phyloP scores from a whole-genome alignment of 2,888 invertebrate genomes.

The Xestoiulus laeticollis region DNA sequence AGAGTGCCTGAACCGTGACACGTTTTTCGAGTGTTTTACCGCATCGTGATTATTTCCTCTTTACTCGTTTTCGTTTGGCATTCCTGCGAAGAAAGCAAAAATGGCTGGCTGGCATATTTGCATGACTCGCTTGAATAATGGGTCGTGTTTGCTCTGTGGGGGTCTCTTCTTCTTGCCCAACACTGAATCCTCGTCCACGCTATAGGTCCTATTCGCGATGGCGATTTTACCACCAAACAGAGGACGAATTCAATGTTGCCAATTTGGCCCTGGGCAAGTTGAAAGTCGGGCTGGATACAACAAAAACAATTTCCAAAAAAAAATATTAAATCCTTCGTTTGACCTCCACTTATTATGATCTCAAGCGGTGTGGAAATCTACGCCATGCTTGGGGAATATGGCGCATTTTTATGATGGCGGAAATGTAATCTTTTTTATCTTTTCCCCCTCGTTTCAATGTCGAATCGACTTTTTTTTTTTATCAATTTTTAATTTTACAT shows the following conservation, averaged over 20 bases:
- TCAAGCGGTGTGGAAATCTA: neutral
- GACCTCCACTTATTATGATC: neutral
- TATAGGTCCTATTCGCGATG: too few relatives aligned
- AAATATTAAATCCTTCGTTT: slow-evolving; percentile 6
- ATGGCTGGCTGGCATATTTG: slow-evolving; percentile 49
- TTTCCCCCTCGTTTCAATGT: neutral
- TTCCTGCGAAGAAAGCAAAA: slow-evolving; percentile 45
- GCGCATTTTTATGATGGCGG: slow-evolving; percentile 34
- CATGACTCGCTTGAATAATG: slow-evolving; percentile 24
- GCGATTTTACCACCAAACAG: too few relatives aligned
- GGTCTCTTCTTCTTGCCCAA: slow-evolving; percentile 9
- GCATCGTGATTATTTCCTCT: neutral
- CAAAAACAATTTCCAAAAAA: neutral
- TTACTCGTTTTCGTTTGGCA: neutral
- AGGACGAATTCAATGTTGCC: neutral
- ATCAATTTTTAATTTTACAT: too few relatives aligned
- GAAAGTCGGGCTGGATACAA: too few relatives aligned
- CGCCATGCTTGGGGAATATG: slow-evolving; percentile 16
- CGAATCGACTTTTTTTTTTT: neutral
- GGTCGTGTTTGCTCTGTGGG: neutral
- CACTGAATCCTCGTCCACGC: neutral
- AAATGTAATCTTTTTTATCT: neutral
- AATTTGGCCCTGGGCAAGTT: neutral
- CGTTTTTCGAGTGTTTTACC: slow-evolving; percentile 10
- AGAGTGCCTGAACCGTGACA: neutral